Evolutionary conservation across 2,113 vertebrate genomes (phyloP).

Genomic region (Siphamia tubifer): DNA sequence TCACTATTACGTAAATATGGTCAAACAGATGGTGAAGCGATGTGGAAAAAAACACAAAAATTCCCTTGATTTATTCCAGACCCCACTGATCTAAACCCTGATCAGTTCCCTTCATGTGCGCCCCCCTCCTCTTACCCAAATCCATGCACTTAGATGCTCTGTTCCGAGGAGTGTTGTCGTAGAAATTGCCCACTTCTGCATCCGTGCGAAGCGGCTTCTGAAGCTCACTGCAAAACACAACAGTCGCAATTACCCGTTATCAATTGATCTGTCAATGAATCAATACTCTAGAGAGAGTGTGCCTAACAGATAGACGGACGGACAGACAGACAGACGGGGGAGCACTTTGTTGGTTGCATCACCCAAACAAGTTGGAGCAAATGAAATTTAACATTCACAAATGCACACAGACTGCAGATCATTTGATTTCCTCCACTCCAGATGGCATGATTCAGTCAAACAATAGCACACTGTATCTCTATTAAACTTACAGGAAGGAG

Average conservation of each 20-base stretch:
- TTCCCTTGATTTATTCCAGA: no score
- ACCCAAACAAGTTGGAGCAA: background rate
- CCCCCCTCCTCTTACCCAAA: conserved; percentile 81
- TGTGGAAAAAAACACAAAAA: no score
- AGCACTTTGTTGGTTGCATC: background rate
- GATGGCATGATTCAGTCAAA: conserved; percentile 19
- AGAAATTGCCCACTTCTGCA: conserved; percentile 29
- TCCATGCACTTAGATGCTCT: conserved; percentile 95
- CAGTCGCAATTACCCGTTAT: background rate
- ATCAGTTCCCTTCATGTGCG: no score
- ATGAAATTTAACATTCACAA: conserved; percentile 5
- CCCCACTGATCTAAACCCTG: no score
- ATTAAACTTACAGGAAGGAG: background rate
- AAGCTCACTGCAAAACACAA: conserved; percentile 15
- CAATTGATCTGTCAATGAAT: background rate
- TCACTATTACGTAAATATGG: no score
- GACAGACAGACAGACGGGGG: no score
- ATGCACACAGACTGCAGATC: background rate
- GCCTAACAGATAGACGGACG: background rate
- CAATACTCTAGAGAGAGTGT: background rate
- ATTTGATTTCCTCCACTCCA: conserved; percentile 40
- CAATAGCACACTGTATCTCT: conserved; percentile 17
- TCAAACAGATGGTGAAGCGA: no score
- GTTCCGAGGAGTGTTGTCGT: conserved; percentile 72
- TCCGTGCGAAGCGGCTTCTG: conserved; percentile 46